A percentile compares a stretch with the other conserved stretches of the same genome.
These are phyloP conservation scores for Bombus cullumanus DNA, from an alignment of 1,140 invertebrate species.

Conservation along the genomic window DNA sequence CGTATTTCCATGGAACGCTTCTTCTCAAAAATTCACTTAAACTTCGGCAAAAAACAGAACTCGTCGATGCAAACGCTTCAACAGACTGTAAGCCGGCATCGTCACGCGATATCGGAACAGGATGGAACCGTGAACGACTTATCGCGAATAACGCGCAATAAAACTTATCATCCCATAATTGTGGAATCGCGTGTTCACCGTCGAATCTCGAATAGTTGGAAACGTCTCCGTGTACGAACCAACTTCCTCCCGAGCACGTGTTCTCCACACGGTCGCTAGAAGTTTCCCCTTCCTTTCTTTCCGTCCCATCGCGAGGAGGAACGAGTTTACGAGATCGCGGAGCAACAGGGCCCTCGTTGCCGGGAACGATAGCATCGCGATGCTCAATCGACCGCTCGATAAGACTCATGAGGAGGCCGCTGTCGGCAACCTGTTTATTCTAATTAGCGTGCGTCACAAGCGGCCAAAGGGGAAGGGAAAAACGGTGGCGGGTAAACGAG, in stretches of 20 bases:
- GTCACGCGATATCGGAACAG: background rate
- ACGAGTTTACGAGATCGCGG: slow-evolving; percentile 64
- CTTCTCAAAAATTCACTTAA: background rate
- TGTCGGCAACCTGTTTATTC: slow-evolving; percentile 68
- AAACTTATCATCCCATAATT: slow-evolving; percentile 43
- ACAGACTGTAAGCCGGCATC: background rate
- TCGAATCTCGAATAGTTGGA: slow-evolving; percentile 9
- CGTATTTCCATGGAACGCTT: background rate
- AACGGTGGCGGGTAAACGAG: background rate
- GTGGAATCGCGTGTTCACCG: slow-evolving; percentile 53
- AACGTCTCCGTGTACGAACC: background rate
- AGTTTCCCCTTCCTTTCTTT: background rate
- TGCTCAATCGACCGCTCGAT: slow-evolving; percentile 61
- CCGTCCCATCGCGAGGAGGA: slow-evolving; percentile 11
- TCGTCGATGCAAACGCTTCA: background rate
- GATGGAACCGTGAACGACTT: background rate
- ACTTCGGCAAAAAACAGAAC: no score
- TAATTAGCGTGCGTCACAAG: slow-evolving; percentile 54
- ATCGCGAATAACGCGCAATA: slow-evolving; percentile 13
- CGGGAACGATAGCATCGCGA: slow-evolving; percentile 59
- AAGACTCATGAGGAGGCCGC: slow-evolving; percentile 41
- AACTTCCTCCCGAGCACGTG: slow-evolving; percentile 38
- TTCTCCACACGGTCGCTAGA: background rate
- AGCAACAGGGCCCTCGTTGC: slow-evolving; percentile 43
- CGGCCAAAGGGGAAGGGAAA: background rate